These are phyloP conservation scores for Axis porcinus DNA, from an alignment of 2,113 vertebrate genomes.

Conservation along the genomic window DNA sequence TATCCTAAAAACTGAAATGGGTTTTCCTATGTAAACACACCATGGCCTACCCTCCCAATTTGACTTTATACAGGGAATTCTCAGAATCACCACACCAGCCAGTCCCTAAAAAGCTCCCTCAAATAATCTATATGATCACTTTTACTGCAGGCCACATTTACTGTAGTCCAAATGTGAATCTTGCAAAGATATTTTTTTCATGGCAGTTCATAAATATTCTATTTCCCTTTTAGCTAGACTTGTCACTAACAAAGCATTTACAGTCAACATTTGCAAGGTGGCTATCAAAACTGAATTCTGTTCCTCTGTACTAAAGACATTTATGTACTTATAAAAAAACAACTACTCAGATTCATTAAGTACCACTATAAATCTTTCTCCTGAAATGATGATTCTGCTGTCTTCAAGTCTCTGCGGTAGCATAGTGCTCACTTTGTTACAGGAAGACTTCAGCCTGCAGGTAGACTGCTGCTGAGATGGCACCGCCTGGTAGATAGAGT, in stretches of 20 bases:
- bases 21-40: constrained; percentile 9
- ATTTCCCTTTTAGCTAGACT: constrained; percentile 48
- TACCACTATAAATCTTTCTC: constrained; percentile 50
- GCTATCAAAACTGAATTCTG: constrained; percentile 36
- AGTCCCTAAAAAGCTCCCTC: not conserved
- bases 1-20: not conserved
- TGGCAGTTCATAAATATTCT: constrained; percentile 50
- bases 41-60: not conserved
- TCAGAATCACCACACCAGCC: not conserved
- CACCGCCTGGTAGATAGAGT: not conserved
- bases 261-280: constrained; percentile 13
- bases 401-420: not conserved
- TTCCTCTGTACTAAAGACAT: constrained; percentile 23
- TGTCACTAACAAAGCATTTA: constrained; percentile 45
- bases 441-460: not conserved
- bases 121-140: constrained; percentile 7
- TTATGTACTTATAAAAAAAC: constrained; percentile 37
- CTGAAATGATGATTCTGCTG: not conserved
- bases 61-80: not conserved
- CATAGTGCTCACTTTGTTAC: not conserved
- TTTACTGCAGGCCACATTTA: not conserved
- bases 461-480: not conserved
- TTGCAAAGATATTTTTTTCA: not conserved
- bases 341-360: constrained; percentile 40
- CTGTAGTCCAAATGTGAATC: constrained; percentile 8